Base-by-base conservation (phyloP, 2,888 invertebrate genomes). In the Chymomyza caudatula region DNA sequence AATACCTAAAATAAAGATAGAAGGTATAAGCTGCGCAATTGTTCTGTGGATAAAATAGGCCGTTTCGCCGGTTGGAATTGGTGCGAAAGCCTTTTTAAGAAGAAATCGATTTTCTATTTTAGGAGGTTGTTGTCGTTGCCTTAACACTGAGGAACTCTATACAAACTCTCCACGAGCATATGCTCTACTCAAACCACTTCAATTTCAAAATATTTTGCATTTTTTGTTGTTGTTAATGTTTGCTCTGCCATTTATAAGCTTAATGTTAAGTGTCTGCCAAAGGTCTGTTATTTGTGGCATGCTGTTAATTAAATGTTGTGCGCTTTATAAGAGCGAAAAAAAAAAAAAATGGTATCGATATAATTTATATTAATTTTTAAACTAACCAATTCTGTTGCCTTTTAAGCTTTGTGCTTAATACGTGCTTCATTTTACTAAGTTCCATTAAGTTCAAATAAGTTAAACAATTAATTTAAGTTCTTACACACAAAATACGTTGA, bases 401-500 rank as follows among this genome's bases (percentile, higher is more conserved):
- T 70, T 63, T 72, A 77, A 81, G 80, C 80, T 80, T 83, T 43
- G 49, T 69, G 80, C 80, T 80, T 80, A 83, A 83, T 81, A 83
- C 49, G 54, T 55, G 57, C 60, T 62, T 81, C 6, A n/a, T 71
- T 81, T 76, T 6, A 64, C 58, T 79, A 51, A 82, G 75, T 82
- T 82, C n/a, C 13, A 23, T 80, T 69, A 63, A 62, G 69, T 78
- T 79, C 59, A 3, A 58, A 47, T 49, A 62, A 69, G 66, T 76
- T 67, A 66, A 25, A 56, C n/a, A 60, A 29, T 42, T 11, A 44
- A 47, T 25, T 15, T 58, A 47, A 66, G 43, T 61, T 55, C 6
- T 54, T 60, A 43, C 23, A n/a, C 54, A 55, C 29, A 22, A 44
- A 51, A 60, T 29, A 51, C 29, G 22, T 60, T 52, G 29, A 65